These are phyloP conservation scores for Typhlomys cinereus DNA, from an alignment of 2,113 vertebrate genomes.

Conservation along the genomic window DNA sequence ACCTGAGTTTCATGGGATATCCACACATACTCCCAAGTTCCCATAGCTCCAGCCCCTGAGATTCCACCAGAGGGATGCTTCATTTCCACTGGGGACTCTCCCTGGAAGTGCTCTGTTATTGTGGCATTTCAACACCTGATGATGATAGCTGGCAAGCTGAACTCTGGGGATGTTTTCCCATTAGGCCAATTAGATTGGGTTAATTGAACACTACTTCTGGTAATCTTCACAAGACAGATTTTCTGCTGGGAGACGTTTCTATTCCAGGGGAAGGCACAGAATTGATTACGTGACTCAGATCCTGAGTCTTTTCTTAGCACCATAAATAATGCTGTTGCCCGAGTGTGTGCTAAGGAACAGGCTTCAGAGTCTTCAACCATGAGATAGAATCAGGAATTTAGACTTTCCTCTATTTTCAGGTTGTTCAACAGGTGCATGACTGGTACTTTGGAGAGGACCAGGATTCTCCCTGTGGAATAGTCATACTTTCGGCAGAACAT, in stretches of 20 bases:
- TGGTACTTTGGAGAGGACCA: background rate
- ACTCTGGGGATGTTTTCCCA: slow-evolving; percentile 11
- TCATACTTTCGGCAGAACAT: background rate
- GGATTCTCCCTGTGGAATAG: background rate
- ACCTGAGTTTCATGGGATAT: background rate
- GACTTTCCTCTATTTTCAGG: background rate
- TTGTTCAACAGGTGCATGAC: background rate
- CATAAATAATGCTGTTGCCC: background rate
- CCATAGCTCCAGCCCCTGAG: background rate
- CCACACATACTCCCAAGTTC: background rate
- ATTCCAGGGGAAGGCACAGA: background rate
- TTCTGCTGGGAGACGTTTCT: slow-evolving; percentile 26
- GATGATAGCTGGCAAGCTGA: background rate
- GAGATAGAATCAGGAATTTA: background rate
- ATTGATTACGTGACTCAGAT: background rate
- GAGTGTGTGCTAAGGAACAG: background rate
- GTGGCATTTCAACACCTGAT: background rate
- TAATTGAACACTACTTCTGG: slow-evolving; percentile 37
- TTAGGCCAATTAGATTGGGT: background rate
- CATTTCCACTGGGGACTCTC: background rate
- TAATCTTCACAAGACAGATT: slow-evolving; percentile 35
- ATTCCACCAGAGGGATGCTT: background rate
- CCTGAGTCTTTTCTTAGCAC: background rate
- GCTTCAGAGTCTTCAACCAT: background rate
- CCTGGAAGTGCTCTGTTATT: background rate